Evolutionary conservation across 1,140 invertebrate genomes (phyloP).

Genomic region (Antheraea mylitta): DNA sequence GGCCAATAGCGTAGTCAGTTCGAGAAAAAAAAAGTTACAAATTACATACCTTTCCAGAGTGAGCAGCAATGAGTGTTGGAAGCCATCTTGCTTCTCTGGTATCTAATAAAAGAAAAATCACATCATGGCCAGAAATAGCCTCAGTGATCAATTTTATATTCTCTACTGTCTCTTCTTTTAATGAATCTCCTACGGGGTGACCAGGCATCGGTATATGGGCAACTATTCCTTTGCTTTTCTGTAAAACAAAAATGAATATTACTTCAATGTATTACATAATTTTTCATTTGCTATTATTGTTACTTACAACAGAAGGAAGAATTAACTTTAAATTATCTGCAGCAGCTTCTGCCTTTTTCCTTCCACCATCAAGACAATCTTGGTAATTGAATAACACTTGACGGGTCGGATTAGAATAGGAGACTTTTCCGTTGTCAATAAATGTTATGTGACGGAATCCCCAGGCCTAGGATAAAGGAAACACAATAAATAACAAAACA

Average conservation of each 20-base stretch:
- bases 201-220: constrained; percentile 99
- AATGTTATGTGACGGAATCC: constrained; percentile 95
- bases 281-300: too few relatives aligned
- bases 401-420: constrained; percentile 97
- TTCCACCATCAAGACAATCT: constrained; percentile 88
- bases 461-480: constrained; percentile 87
- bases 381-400: constrained; percentile 95
- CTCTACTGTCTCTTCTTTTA: constrained; percentile 81
- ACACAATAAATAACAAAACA: too few relatives aligned
- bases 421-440: constrained; percentile 94
- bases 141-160: constrained; percentile 84
- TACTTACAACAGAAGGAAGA: constrained; percentile 89
- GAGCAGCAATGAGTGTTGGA: constrained; percentile 93
- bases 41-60: constrained; percentile 86
- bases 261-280: too few relatives aligned
- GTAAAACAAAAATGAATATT: constrained; percentile 42
- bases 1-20: too few relatives aligned
- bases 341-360: constrained; percentile 92
- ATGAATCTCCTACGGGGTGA: constrained; percentile 87
- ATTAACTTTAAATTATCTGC: constrained; percentile 90
- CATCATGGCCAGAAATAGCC: constrained; percentile 91
- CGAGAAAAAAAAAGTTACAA: too few relatives aligned
- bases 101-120: constrained; percentile 96
- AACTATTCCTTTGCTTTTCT: constrained; percentile 86
- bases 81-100: constrained; percentile 98